These are phyloP conservation scores for Pygoscelis adeliae DNA, from an alignment of 2,113 vertebrate species.

Conservation along the genomic window DNA sequence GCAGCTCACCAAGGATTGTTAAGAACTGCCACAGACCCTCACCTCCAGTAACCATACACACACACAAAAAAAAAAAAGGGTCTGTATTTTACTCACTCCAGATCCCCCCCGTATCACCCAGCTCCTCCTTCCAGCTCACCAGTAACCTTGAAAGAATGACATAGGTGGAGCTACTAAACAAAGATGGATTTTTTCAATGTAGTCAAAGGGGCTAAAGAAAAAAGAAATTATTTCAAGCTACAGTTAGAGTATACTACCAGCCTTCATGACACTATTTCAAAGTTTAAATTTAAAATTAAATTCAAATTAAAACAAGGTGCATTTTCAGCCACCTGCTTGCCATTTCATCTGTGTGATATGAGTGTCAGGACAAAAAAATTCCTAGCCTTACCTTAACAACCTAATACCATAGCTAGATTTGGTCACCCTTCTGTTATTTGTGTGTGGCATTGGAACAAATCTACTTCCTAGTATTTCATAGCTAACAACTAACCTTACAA, in stretches of 20 bases:
- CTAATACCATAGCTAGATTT: fast-evolving
- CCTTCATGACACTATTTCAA: not conserved
- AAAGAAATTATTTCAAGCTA: not conserved
- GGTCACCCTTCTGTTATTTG: not conserved
- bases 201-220: not conserved
- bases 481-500: not conserved
- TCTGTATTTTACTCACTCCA: not conserved
- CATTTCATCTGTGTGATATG: not conserved
- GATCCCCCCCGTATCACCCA: not conserved
- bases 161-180: not conserved
- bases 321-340: not conserved
- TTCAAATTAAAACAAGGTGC: not conserved
- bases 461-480: not conserved
- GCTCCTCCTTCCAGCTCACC: not conserved
- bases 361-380: not conserved
- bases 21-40: not conserved
- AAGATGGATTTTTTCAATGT: not conserved
- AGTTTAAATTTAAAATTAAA: not conserved
- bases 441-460: not conserved
- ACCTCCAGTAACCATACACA: not conserved
- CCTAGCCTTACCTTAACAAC: not conserved
- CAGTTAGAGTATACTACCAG: not conserved
- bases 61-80: not conserved
- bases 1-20: not conserved
- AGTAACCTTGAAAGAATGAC: not conserved